Evolutionary conservation across 1,140 invertebrate species (phyloP), one percentile per base, ranked within the genome.

Genomic region (Zaprionus nigranus): DNA sequence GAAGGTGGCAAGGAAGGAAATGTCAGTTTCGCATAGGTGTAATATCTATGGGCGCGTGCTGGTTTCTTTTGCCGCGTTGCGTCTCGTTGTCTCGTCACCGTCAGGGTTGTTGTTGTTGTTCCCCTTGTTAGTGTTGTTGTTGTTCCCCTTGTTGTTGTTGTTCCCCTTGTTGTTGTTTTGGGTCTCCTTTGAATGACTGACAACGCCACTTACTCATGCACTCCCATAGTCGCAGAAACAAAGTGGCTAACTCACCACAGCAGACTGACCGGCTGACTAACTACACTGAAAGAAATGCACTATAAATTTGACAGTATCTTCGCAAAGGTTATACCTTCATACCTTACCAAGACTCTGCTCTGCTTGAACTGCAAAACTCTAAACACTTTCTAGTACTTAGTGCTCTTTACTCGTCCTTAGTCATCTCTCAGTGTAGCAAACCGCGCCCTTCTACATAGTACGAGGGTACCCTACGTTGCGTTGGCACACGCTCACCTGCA

Each of bases 171-270:
- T 30, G 28, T 28, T 28, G 67, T 22, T 62, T 7, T 22, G 13
- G 26, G n/a, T 62, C 46, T 13, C 12, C 38, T 15, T 40, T 28
- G 13, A 40, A 54, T 63, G 58, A 77, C 68, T 67, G 78, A 80
- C 78, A 80, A 49, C 60, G 64, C 64, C 75, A 78, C 78, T 80
- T 74, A 74, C 60, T 78, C 75, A 51, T 54, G 12, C 15, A 54
- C 38, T 61, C 40, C 13, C 36, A 4, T 22, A 26, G 63, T 28
- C 20, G 24, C 26, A 51, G 46, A 3, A 22, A 51, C 46, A 51
- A 51, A 24, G 46, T 24, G 20, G 46, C 46, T 9, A 51, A 24
- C 46, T 24, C 20, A 20, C 46, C 46, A 6, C 22, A 4, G 46
- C 22, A 22, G 46, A 51, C 46, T 20, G 46, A 24, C 20, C 22